Percentiles rank a stretch among this genome's conserved stretches.
Conservation (phyloP, 1,140 invertebrate genomes). For the Sinella curviseta region DNA sequence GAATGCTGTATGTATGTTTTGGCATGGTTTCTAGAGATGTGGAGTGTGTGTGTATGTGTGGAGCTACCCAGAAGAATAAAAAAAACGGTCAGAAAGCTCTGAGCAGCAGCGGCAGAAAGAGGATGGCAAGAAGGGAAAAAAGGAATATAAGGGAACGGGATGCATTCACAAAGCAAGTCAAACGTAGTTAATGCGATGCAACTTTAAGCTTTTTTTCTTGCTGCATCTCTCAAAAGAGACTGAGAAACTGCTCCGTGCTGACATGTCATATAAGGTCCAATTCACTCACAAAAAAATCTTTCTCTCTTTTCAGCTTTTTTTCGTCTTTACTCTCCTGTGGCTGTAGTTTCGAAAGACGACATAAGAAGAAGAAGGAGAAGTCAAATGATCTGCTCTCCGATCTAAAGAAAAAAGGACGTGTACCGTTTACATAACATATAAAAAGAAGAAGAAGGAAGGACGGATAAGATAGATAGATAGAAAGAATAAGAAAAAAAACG, state of each 20-base stretch:
- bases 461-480: background rate
- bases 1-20: background rate
- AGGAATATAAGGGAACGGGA: background rate
- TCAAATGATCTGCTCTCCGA: background rate
- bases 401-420: background rate
- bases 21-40: too few relatives aligned
- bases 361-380: background rate
- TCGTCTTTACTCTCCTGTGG: background rate
- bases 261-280: slow-evolving; percentile 25
- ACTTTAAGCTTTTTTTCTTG: slow-evolving; percentile 21
- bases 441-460: background rate
- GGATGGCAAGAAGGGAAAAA: background rate
- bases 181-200: slow-evolving; percentile 13
- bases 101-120: background rate
- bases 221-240: background rate
- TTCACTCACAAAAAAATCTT: background rate
- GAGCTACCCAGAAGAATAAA: too few relatives aligned
- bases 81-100: background rate
- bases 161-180: slow-evolving; percentile 20
- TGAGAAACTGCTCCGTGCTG: background rate
- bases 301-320: background rate
- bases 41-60: too few relatives aligned
- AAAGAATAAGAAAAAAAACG: background rate
- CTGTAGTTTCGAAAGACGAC: background rate
- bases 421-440: background rate